Conservation (phyloP, 2,113 vertebrate genomes). For the Labeo rohita region DNA sequence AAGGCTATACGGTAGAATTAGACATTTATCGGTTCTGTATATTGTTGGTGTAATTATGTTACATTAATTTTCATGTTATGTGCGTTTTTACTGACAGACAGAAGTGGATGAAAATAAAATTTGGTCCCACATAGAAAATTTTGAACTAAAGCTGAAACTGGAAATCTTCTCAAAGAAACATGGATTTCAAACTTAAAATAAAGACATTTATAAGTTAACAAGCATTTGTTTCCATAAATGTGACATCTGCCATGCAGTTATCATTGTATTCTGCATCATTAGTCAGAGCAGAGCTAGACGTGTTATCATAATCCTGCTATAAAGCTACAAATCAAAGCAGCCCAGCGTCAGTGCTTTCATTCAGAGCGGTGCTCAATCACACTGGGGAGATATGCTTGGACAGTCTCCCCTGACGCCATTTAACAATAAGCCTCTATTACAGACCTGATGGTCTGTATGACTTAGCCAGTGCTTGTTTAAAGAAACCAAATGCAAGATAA, state of each 20-base stretch:
- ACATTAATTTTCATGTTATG: neutral
- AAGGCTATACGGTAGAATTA: neutral
- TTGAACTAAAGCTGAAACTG: neutral
- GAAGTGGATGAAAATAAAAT: neutral
- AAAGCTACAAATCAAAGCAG: constrained; percentile 19
- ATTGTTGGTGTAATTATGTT: neutral
- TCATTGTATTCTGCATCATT: constrained; percentile 3
- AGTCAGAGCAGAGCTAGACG: constrained; percentile 20
- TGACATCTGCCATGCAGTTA: constrained; percentile 12
- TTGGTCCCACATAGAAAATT: neutral
- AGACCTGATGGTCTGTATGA: neutral
- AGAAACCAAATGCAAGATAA: neutral
- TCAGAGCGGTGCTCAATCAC: constrained; percentile 2
- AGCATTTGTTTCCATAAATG: neutral
- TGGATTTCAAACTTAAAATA: neutral
- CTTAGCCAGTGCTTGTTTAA: neutral
- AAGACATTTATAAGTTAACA: neutral
- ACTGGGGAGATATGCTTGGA: neutral
- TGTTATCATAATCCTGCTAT: constrained; percentile 15
- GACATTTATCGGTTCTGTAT: neutral
- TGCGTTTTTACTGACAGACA: neutral
- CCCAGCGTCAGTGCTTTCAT: neutral
- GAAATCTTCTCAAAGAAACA: neutral
- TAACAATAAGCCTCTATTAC: neutral
- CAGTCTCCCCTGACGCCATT: neutral